Percentiles rank a stretch among this genome's conserved stretches.
Evolutionary conservation across 2,888 invertebrate species (phyloP).

Genomic region (Urechis unicinctus): DNA sequence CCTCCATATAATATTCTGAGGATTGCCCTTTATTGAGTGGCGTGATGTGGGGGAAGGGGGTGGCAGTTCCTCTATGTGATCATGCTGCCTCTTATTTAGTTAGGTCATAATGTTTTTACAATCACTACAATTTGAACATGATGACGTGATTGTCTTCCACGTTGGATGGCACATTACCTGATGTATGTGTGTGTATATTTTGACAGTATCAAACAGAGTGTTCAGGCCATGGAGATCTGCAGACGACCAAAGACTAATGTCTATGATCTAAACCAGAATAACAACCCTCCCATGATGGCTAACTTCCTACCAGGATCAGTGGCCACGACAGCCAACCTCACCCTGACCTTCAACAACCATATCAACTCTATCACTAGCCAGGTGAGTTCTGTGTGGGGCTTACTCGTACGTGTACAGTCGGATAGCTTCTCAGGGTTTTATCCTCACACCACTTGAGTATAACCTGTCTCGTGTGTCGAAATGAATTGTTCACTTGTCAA

Average conservation of each 20-base stretch:
- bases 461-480: background rate
- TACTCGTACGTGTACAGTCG: too few relatives aligned
- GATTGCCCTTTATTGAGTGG: background rate
- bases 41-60: background rate
- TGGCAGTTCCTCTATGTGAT: background rate
- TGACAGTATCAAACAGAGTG: slow-evolving; percentile 78
- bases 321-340: slow-evolving; percentile 74
- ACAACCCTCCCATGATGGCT: slow-evolving; percentile 12
- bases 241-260: slow-evolving; percentile 51
- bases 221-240: slow-evolving; percentile 92
- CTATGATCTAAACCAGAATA: slow-evolving; percentile 43
- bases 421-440: too few relatives aligned
- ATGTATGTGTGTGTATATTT: too few relatives aligned
- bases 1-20: too few relatives aligned
- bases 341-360: slow-evolving; percentile 81
- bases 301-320: slow-evolving; percentile 48
- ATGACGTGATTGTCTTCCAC: too few relatives aligned
- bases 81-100: background rate
- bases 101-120: too few relatives aligned
- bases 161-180: too few relatives aligned
- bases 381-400: too few relatives aligned
- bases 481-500: background rate
- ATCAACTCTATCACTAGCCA: slow-evolving; percentile 50
- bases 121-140: too few relatives aligned
- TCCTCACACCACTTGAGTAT: too few relatives aligned